A percentile compares a stretch with the other conserved stretches of the same genome.
phyloP scores from a whole-genome alignment of 2,888 invertebrate species.

The Selenia dentaria region DNA sequence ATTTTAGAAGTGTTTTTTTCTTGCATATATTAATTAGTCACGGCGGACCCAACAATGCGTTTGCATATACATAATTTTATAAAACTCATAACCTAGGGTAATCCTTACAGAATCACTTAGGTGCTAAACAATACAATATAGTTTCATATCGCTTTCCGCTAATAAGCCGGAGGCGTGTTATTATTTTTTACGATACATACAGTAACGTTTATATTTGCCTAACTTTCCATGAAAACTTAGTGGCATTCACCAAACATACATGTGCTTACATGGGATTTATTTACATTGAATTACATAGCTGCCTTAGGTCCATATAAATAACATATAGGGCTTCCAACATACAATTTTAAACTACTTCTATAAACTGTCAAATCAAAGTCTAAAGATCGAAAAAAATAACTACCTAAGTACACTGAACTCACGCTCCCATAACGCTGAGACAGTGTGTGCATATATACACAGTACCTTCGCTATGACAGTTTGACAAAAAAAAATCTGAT shows the following conservation, averaged over 20 bases:
- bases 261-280: slow-evolving; percentile 45
- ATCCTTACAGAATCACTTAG: slow-evolving; percentile 2
- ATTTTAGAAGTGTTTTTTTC: too few species aligned
- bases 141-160: slow-evolving; percentile 15
- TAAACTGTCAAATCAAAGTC: too few species aligned
- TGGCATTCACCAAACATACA: slow-evolving; percentile 46
- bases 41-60: too few species aligned
- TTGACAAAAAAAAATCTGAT: too few species aligned
- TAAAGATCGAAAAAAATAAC: too few species aligned
- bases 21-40: too few species aligned
- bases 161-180: slow-evolving; percentile 5
- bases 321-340: slow-evolving; percentile 48
- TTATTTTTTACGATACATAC: slow-evolving; percentile 9
- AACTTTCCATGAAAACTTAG: slow-evolving; percentile 25
- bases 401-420: too few species aligned
- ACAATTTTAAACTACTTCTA: too few species aligned
- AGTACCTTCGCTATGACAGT: too few species aligned
- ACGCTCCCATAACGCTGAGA: too few species aligned
- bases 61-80: slow-evolving; percentile 3
- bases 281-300: slow-evolving; percentile 34
- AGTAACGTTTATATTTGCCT: slow-evolving; percentile 16
- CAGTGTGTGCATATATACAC: too few species aligned
- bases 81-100: slow-evolving; percentile 2
- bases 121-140: slow-evolving; percentile 5
- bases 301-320: slow-evolving; percentile 42